A percentile compares a stretch with the other conserved stretches of the same genome.
Evolutionary conservation across 2,797 vertebrate species (phyloP).

Genomic region (Gymnocypris eckloni): DNA sequence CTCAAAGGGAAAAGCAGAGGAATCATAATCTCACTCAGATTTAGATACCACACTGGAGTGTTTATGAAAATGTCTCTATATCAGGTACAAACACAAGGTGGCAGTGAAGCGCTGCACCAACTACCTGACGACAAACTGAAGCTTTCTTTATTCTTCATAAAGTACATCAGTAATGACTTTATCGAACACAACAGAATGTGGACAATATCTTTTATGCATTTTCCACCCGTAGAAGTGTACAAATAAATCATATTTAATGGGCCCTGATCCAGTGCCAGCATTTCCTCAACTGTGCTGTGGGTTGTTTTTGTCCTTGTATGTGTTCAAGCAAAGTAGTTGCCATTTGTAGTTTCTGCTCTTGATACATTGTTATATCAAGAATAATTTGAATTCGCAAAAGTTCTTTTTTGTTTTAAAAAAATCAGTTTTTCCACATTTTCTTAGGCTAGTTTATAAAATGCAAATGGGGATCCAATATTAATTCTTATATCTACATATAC

Average conservation of each 20-base stretch:
- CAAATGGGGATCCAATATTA: neutral
- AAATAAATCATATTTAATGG: neutral
- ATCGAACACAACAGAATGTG: neutral
- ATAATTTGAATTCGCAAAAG: neutral
- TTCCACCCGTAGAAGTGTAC: neutral
- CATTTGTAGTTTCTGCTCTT: conserved; percentile 6
- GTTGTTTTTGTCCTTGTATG: conserved; percentile 21
- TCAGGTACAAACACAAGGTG: neutral
- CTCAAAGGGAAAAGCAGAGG: neutral
- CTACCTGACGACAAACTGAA: neutral
- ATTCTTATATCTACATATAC: no score
- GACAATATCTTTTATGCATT: neutral
- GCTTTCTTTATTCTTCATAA: neutral
- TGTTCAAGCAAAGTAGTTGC: neutral
- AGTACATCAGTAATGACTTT: neutral
- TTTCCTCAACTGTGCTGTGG: neutral
- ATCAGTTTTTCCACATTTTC: neutral
- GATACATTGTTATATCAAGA: neutral
- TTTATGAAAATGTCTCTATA: neutral
- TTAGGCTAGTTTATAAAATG: neutral
- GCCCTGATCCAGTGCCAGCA: neutral
- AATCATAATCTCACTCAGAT: neutral
- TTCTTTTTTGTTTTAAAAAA: neutral
- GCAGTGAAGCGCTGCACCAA: neutral
- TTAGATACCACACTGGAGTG: neutral